phyloP scores from a whole-genome alignment of 2,888 invertebrate genomes.

The Drosophila pseudotalamancana region DNA sequence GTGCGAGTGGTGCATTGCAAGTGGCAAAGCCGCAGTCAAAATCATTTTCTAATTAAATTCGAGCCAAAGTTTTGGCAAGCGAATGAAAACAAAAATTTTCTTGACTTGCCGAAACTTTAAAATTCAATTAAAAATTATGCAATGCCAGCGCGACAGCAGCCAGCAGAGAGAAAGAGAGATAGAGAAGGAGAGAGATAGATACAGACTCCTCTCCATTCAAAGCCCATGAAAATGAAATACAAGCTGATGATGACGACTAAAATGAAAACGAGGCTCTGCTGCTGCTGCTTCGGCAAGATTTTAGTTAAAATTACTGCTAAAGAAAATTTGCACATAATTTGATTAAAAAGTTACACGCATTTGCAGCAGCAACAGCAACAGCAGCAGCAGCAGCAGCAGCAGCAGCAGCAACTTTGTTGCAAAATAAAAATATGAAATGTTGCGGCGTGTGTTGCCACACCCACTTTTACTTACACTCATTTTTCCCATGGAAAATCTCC shows the following conservation, averaged over 20 bases:
- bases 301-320: conserved; percentile 78
- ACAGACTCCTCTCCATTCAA: conserved; percentile 12
- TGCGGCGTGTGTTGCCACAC: conserved; percentile 24
- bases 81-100: conserved; percentile 73
- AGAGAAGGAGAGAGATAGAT: conserved; percentile 1
- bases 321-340: conserved; percentile 80
- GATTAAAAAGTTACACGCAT: conserved; percentile 81
- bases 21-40: conserved; percentile 72
- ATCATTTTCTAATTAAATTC: conserved; percentile 80
- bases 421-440: conserved; percentile 37
- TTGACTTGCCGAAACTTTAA: conserved; percentile 76
- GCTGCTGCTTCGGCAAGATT: conserved; percentile 52
- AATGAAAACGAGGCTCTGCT: conserved; percentile 19
- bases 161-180: conserved; percentile 25
- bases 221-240: conserved; percentile 66
- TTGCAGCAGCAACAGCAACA: conserved; percentile 51
- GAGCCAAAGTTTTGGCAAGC: conserved; percentile 63
- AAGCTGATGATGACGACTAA: conserved; percentile 39
- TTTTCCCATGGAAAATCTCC: conserved; percentile 32
- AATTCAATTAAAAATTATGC: conserved; percentile 80
- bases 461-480: background rate
- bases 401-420: conserved; percentile 47
- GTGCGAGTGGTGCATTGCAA: conserved; percentile 42
- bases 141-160: conserved; percentile 47
- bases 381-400: conserved; percentile 12